Percentiles rank a stretch among this genome's conserved stretches.
phyloP scores from a whole-genome alignment of 2,797 vertebrate genomes.

The Babyrousa celebensis region DNA sequence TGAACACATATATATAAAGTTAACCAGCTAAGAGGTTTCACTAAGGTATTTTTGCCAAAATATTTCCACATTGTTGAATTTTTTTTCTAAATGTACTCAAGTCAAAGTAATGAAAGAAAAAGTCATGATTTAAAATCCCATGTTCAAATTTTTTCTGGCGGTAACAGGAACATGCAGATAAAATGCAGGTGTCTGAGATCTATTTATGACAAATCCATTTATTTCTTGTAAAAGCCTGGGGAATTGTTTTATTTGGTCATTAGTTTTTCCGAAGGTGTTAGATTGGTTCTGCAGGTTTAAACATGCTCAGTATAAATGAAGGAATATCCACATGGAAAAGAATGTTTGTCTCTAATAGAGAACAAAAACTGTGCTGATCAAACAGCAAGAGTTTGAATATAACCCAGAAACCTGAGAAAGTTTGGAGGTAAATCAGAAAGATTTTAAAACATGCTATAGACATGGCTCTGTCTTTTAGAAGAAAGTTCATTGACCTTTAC shows the following conservation, averaged over 20 bases:
- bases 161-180: neutral
- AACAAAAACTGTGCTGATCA: constrained; percentile 23
- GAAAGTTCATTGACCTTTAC: constrained; percentile 10
- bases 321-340: constrained; percentile 36
- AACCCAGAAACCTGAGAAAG: constrained; percentile 51
- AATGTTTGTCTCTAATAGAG: constrained; percentile 48
- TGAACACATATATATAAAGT: neutral
- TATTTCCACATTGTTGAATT: neutral
- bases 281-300: constrained; percentile 73
- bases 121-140: constrained; percentile 3
- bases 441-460: constrained; percentile 35
- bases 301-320: constrained; percentile 66
- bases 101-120: neutral
- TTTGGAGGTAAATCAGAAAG: neutral
- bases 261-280: constrained; percentile 70
- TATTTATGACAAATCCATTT: neutral
- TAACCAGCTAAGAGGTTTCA: constrained; percentile 10
- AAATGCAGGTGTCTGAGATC: constrained; percentile 21
- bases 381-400: constrained; percentile 3
- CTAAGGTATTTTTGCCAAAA: constrained; percentile 22
- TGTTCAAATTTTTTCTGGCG: constrained; percentile 4
- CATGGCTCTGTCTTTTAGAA: neutral
- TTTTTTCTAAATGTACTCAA: constrained; percentile 45
- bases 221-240: constrained; percentile 52
- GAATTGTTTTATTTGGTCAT: constrained; percentile 62